Percentiles rank a stretch among this genome's conserved stretches.
Evolutionary conservation across 2,797 vertebrate species (phyloP).

Genomic region (Petrocephalus sullivani): DNA sequence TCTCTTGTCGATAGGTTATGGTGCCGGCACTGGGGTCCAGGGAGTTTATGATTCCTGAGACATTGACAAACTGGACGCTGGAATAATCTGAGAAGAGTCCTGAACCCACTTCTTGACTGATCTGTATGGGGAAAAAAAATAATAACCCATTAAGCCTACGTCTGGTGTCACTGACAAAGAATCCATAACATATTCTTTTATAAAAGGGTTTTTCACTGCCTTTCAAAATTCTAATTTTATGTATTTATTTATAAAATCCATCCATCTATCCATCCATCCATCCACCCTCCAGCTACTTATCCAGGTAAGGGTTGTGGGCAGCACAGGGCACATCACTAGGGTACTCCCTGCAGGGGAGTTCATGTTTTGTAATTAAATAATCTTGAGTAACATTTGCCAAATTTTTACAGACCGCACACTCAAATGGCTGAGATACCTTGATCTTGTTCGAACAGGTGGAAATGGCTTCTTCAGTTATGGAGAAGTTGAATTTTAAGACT

Average conservation of each 20-base stretch:
- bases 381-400: not conserved
- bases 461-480: constrained; percentile 45
- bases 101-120: constrained; percentile 36
- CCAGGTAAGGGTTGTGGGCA: not conserved
- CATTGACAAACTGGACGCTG: constrained; percentile 53
- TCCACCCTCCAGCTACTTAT: not conserved
- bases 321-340: not conserved
- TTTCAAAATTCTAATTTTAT: not conserved
- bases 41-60: constrained; percentile 56
- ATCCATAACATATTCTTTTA: not conserved
- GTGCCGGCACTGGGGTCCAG: constrained; percentile 40
- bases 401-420: not conserved
- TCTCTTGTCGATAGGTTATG: constrained; percentile 55
- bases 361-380: not conserved
- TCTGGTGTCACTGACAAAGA: not conserved
- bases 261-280: not conserved
- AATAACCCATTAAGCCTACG: not conserved
- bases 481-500: constrained; percentile 51
- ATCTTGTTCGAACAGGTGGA: constrained; percentile 43
- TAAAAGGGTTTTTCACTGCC: not conserved
- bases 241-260: not conserved
- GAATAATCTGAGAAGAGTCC: constrained; percentile 54
- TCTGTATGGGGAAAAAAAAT: constrained; percentile 38
- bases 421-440: constrained; percentile 39
- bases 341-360: not conserved